Conservation (phyloP, 2,888 invertebrate species). For the Gryllus longicercus region DNA sequence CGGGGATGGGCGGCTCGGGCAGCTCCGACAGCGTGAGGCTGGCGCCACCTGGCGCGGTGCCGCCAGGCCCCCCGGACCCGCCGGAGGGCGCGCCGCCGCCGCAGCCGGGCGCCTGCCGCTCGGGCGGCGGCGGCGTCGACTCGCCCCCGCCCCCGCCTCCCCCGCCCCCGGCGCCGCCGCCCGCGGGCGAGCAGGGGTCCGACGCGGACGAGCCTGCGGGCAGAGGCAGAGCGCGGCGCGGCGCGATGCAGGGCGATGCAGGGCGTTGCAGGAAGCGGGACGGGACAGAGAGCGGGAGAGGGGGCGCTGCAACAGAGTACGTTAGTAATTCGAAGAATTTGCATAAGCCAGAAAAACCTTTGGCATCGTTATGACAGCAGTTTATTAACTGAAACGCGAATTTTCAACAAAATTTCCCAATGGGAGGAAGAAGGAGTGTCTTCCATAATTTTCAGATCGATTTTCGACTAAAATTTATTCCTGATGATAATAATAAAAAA, state of each 20-base stretch:
- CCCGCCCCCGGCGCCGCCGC: not conserved
- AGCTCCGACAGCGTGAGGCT: constrained; percentile 75
- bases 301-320: no score
- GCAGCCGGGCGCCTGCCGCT: constrained; percentile 42
- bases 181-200: constrained; percentile 5
- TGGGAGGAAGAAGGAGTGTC: no score
- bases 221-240: not conserved
- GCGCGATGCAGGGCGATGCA: not conserved
- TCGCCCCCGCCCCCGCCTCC: constrained; percentile 21
- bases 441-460: no score
- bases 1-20: constrained; percentile 87
- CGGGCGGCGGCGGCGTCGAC: constrained; percentile 47
- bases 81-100: not conserved
- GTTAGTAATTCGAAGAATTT: no score
- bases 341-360: no score
- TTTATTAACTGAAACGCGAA: no score
- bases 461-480: no score
- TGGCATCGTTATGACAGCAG: no score
- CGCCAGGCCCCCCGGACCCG: not conserved
- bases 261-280: no score
- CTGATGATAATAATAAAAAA: no score
- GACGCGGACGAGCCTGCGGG: constrained; percentile 19
- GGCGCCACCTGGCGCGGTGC: constrained; percentile 38
- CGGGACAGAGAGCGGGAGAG: no score
- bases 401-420: no score